Evolutionary conservation across 2,113 vertebrate species (phyloP).

Genomic region (Nansenia antarctica): DNA sequence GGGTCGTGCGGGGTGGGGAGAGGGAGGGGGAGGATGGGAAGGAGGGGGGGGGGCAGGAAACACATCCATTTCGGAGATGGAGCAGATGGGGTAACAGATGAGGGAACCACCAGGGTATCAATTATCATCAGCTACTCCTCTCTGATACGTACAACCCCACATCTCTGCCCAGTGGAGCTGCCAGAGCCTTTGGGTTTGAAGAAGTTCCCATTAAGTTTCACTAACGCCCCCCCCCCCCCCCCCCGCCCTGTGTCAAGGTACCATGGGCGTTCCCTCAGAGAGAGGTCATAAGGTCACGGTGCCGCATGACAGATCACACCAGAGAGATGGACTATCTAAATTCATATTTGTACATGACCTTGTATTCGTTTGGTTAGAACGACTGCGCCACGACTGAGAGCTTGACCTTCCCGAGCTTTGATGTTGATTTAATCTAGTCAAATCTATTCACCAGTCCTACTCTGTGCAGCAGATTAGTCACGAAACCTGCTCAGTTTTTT

Average conservation of each 20-base stretch:
- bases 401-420: neutral
- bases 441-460: neutral
- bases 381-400: neutral
- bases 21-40: neutral
- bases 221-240: neutral
- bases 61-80: constrained; percentile 47
- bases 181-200: neutral
- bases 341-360: neutral
- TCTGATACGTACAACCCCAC: constrained; percentile 21
- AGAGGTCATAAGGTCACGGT: constrained; percentile 5
- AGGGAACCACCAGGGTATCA: constrained; percentile 52
- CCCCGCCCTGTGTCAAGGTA: neutral
- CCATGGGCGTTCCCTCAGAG: neutral
- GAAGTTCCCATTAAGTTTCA: constrained; percentile 4
- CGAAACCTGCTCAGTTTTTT: no score
- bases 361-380: neutral
- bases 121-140: constrained; percentile 50
- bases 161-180: constrained; percentile 17
- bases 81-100: constrained; percentile 65
- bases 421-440: neutral
- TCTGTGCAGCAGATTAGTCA: no score
- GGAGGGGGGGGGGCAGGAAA: constrained; percentile 16
- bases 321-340: neutral
- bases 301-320: neutral
- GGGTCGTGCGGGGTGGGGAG: constrained; percentile 16